Evolutionary conservation across 1,140 invertebrate species (phyloP), one percentile per base, ranked within the genome.

Genomic region (Manduca sexta): DNA sequence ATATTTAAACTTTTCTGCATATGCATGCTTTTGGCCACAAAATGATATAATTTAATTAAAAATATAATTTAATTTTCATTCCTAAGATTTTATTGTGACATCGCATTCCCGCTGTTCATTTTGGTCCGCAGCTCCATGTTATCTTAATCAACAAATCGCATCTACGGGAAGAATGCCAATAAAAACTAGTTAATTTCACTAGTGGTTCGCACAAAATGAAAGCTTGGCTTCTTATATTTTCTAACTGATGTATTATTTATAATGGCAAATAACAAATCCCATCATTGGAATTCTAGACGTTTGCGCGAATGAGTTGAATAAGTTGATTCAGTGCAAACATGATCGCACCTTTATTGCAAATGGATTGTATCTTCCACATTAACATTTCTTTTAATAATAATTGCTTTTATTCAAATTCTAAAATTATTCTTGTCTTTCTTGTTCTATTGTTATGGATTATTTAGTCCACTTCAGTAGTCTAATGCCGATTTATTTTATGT

Each of bases 161-260:
- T 64, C 31, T 52, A 62, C 61, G 74, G 74, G 73, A 76, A 65
- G 52, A 57, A 62, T 70, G 73, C 73, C 74, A 81, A 77, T 81
- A 79, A 71, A 74, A 77, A 77, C 63, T 69, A 66, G 67, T 74
- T 81, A 81, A 79, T 79, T 81, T 77, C 58, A 65, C 64, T 63
- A 75, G 60, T 69, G 68, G 60, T 59, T 69, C 61, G 65, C 60
- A 63, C 58, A 70, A 70, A 74, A 75, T 73, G 67, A 69, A 75
- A 68, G 64, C 67, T 60, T 56, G 66, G 21, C 21, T 63, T 71
- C 72, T 70, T 71, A 76, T 79, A 82, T 74, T 72, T 65, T 71
- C 62, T 52, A 66, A 64, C 69, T 79, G 67, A 82, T 82, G 74
- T 72, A 71, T 77, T 74, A 82, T 79, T 70, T 74, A 82, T 82